A percentile compares a stretch with the other conserved stretches of the same genome.
Evolutionary conservation across 1,140 invertebrate species (phyloP).

Genomic region (Micrasema longulum): DNA sequence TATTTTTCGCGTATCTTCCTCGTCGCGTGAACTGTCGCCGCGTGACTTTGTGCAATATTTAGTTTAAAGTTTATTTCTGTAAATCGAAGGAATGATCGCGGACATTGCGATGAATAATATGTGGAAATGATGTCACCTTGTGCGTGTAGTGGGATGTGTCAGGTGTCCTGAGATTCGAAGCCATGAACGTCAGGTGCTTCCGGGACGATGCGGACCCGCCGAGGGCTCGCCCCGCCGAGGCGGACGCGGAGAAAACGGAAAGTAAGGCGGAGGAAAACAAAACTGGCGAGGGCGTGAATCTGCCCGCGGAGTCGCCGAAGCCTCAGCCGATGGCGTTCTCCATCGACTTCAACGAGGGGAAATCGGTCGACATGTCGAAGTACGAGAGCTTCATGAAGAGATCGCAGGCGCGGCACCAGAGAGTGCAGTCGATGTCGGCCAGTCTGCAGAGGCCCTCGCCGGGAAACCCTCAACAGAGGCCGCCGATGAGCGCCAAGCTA

Average conservation of each 20-base stretch:
- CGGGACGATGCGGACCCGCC: constrained; percentile 61
- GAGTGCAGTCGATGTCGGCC: constrained; percentile 77
- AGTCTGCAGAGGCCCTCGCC: constrained; percentile 58
- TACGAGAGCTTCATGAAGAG: constrained; percentile 77
- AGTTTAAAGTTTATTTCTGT: constrained; percentile 1
- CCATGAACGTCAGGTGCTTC: constrained; percentile 63
- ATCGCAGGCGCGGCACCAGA: constrained; percentile 75
- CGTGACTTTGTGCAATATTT: neutral
- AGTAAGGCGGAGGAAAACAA: constrained; percentile 1
- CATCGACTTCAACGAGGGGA: constrained; percentile 76
- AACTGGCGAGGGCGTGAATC: constrained; percentile 25
- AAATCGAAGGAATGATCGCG: constrained; percentile 13
- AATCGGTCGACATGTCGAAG: constrained; percentile 70
- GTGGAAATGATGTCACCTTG: constrained; percentile 67
- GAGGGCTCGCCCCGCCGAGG: constrained; percentile 54
- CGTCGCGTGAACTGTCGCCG: neutral
- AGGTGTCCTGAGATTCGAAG: constrained; percentile 57
- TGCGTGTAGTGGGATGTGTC: constrained; percentile 52
- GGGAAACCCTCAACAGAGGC: constrained; percentile 58
- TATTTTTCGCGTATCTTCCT: neutral
- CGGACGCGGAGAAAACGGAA: constrained; percentile 9
- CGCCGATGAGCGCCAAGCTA: constrained; percentile 72
- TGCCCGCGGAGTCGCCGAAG: constrained; percentile 58
- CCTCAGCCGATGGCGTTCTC: constrained; percentile 72
- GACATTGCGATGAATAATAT: constrained; percentile 53